Evolutionary conservation across 2,888 invertebrate genomes (phyloP), one percentile per base, ranked within the genome.

Genomic region (Aleiodes alternator): DNA sequence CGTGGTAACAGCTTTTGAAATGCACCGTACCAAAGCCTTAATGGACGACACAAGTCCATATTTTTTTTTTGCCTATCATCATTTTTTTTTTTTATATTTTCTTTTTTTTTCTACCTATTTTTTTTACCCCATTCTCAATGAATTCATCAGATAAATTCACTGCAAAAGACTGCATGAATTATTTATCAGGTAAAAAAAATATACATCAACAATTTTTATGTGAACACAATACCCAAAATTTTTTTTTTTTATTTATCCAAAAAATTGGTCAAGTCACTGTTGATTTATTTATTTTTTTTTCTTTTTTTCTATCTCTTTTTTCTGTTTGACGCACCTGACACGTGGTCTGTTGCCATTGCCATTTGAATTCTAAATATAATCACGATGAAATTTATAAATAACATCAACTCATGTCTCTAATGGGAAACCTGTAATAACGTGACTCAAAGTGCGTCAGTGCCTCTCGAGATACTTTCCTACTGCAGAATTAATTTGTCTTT

Each of bases 361-460:
- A 61, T 61, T 61, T 61, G 61, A n/a, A 14, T 6, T 38, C 61
- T 61, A 43, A 43, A 61, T n/a, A 61, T 61, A 61, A 43, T 7
- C 16, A 14, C 61, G 61, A 61, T 61, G 61, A 61, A 61, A 61
- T 14, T 43, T 43, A 61, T 38, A 61, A 61, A 61, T 61, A 61
- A 61, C 61, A 61, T 43, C 61, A 61, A 61, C 61, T 61, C 61
- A 43, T 61, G 61, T n/a, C 8, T 43, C 43, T 61, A 61, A 61
- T 61, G 61, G 61, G 61, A 61, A 61, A 61, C 61, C 61, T 61
- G 61, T 61, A 61, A 43, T 38, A 61, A 38, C 61, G 61, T 61
- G 61, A 61, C 61, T 61, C 61, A 61, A 61, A 61, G 61, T 61
- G 61, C 61, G 61, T 61, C 61, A 61, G 43, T 61, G 61, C 61